These are phyloP conservation scores for Salticus scenicus DNA, from an alignment of 2,888 invertebrate genomes.

Conservation along the genomic window DNA sequence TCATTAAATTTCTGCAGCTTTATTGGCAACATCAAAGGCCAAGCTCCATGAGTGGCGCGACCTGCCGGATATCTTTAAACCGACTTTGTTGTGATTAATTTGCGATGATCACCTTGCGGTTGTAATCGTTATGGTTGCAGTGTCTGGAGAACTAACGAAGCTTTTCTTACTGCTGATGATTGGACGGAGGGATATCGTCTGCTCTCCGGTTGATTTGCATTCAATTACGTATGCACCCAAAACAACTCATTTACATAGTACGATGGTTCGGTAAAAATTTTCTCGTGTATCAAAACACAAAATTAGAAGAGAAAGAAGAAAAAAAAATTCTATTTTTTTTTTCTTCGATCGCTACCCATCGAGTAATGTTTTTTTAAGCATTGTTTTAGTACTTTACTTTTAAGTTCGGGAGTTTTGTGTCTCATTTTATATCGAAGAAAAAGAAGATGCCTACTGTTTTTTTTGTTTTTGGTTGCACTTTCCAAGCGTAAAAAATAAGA, in stretches of 20 bases:
- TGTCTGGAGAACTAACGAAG: constrained; percentile 61
- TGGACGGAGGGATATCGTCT: constrained; percentile 47
- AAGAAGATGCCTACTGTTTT: not conserved
- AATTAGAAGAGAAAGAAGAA: constrained; percentile 56
- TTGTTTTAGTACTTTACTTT: constrained; percentile 69
- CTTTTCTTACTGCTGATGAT: constrained; percentile 63
- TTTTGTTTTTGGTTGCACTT: not conserved
- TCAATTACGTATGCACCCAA: constrained; percentile 67
- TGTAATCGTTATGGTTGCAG: constrained; percentile 60
- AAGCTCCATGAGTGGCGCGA: constrained; percentile 48
- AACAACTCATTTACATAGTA: constrained; percentile 69
- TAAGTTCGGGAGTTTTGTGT: constrained; percentile 64
- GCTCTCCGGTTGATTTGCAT: constrained; percentile 60
- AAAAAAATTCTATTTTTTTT: constrained; percentile 29
- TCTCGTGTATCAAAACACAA: constrained; percentile 67
- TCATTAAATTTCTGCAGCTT: constrained; percentile 67
- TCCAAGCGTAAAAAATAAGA: constrained; percentile 17
- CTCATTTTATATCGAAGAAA: constrained; percentile 61
- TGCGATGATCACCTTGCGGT: constrained; percentile 68
- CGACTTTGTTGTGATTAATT: constrained; percentile 69
- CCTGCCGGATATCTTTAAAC: constrained; percentile 58
- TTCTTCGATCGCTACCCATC: constrained; percentile 64
- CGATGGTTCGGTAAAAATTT: constrained; percentile 61
- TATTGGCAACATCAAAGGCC: constrained; percentile 68
- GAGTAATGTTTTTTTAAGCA: constrained; percentile 70